Evolutionary conservation across 2,888 invertebrate species (phyloP), one percentile per base, ranked within the genome.

Genomic region (Tanypteryx hageni): DNA sequence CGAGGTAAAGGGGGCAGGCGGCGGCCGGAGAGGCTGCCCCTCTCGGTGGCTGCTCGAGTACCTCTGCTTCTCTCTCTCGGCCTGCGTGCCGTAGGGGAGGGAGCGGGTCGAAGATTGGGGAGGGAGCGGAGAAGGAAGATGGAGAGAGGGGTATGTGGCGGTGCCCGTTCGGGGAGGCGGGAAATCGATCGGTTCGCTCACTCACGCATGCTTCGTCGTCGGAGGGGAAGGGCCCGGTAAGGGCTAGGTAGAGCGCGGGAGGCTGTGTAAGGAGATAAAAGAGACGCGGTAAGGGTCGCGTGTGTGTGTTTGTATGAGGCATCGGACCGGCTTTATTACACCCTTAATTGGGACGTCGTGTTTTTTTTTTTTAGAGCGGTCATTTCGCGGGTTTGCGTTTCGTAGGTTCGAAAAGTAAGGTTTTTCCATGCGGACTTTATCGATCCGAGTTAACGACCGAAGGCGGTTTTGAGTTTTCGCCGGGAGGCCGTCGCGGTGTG

Each of bases 101-200:
- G 76, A 76, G 76, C 27, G 76, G 76, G 76, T 76, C 76, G 76
- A 76, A 76, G 76, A 27, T 27, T 11, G 76, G 76, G 22, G 27
- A 22, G 76, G 22, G 27, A 22, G n/a, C 64, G n/a, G 44, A 44
- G 44, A 5, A 44, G 44, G 44, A 44, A 5, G 44, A 44, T 3
- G 44, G 44, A 44, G 44, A 5, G 44, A 44, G 44, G 44, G 44
- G 44, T 44, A 44, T n/a, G 44, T 44, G 44, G 44, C 64, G 64
- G 64, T 64, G 64, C 64, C 64, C 64, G 68, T 68, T 68, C 68
- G 68, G 68, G 68, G 68, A 68, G 64, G 76, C 76, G 76, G 22
- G 22, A 76, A 27, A 76, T 76, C 76, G 76, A 76, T 76, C 76
- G 68, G 22, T 22, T 68, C 68, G 22, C 68, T n/a, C 68, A 18